Percentiles rank a stretch among this genome's conserved stretches.
phyloP scores from a whole-genome alignment of 2,113 vertebrate genomes.

The Ranitomeya imitator region DNA sequence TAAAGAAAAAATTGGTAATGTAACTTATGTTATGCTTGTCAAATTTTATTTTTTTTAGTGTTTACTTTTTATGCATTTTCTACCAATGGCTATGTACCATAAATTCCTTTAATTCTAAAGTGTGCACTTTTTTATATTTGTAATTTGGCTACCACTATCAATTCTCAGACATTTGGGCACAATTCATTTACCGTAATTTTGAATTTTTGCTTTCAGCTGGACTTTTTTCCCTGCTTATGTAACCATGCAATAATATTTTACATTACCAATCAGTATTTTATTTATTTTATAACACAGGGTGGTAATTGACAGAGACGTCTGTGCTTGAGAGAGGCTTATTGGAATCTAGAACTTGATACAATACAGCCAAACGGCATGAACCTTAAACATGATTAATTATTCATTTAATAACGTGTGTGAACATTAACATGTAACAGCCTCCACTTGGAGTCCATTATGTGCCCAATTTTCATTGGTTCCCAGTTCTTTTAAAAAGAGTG shows the following conservation, averaged over 20 bases:
- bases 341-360: too few relatives aligned
- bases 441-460: too few relatives aligned
- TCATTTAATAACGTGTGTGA: too few relatives aligned
- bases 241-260: not conserved
- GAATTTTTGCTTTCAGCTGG: not conserved
- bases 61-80: too few relatives aligned
- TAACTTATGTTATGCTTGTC: not conserved
- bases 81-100: not conserved
- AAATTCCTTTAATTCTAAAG: not conserved
- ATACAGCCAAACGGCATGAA: too few relatives aligned
- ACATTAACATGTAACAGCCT: too few relatives aligned
- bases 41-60: not conserved
- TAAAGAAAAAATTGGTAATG: not conserved
- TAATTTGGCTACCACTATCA: not conserved
- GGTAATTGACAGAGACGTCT: too few relatives aligned
- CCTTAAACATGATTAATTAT: too few relatives aligned
- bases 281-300: too few relatives aligned
- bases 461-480: too few relatives aligned
- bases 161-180: not conserved
- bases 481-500: too few relatives aligned
- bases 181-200: not conserved
- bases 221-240: not conserved
- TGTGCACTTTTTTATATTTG: not conserved
- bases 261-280: not conserved
- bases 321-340: too few relatives aligned